A percentile compares a stretch with the other conserved stretches of the same genome.
phyloP scores from a whole-genome alignment of 2,888 invertebrate genomes.

The Parapristionchus giblindavisi region DNA sequence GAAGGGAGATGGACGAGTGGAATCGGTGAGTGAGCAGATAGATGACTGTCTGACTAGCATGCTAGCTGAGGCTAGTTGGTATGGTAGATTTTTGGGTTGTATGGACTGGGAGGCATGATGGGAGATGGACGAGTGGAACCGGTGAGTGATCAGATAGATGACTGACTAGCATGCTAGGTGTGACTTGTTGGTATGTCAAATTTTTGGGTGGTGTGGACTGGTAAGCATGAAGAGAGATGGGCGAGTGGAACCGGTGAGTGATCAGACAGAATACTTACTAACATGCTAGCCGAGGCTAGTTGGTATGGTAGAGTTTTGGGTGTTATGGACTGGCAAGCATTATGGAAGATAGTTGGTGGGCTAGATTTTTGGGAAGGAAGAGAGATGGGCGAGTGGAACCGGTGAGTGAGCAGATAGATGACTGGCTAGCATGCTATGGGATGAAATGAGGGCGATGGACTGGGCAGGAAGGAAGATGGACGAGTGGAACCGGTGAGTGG shows the following conservation, averaged over 20 bases:
- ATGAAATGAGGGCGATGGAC: too few species aligned
- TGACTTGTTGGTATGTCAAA: background rate
- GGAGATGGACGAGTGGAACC: slow-evolving; percentile 73
- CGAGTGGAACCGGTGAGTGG: slow-evolving; percentile 69
- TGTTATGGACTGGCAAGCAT: slow-evolving; percentile 76
- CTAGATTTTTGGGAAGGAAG: slow-evolving; percentile 85
- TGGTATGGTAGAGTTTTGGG: background rate
- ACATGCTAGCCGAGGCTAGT: background rate
- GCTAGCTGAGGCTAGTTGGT: background rate
- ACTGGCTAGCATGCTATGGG: background rate
- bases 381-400: slow-evolving; percentile 73
- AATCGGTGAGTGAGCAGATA: slow-evolving; percentile 71
- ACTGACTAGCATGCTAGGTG: background rate
- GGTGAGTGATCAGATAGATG: slow-evolving; percentile 45
- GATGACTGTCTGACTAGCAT: slow-evolving; percentile 3
- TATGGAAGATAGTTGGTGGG: too few species aligned
- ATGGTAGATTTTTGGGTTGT: background rate
- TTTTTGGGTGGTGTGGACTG: background rate
- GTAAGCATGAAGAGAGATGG: slow-evolving; percentile 73
- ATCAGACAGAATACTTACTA: background rate
- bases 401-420: slow-evolving; percentile 69
- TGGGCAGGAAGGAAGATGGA: slow-evolving; percentile 72
- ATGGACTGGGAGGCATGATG: slow-evolving; percentile 76
- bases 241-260: slow-evolving; percentile 72
- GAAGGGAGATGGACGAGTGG: slow-evolving; percentile 72